These are phyloP conservation scores for Falco columbarius DNA, from an alignment of 2,797 vertebrate genomes.

Conservation along the genomic window DNA sequence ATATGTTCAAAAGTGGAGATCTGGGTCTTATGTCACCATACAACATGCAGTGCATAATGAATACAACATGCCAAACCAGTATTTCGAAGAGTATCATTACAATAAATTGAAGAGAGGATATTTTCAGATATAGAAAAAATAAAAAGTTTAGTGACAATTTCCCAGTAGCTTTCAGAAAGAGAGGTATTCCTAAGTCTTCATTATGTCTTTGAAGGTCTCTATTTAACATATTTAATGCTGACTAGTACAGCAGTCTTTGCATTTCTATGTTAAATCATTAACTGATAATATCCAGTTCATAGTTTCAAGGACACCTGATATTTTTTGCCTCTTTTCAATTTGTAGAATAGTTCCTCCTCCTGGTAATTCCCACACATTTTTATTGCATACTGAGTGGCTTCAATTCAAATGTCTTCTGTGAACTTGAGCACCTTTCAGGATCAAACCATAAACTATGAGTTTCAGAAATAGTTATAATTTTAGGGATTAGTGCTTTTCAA, in stretches of 20 bases:
- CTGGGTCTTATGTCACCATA: not conserved
- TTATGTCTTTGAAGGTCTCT: not conserved
- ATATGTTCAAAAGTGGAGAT: not conserved
- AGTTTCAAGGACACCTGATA: slow-evolving; percentile 23
- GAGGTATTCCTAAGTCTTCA: not conserved
- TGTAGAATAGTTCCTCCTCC: slow-evolving; percentile 16
- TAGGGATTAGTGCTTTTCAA: slow-evolving; percentile 44
- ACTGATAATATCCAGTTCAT: not conserved
- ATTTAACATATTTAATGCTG: not conserved
- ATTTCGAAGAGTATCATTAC: not conserved
- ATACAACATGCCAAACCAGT: not conserved
- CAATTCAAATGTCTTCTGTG: not conserved
- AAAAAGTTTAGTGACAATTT: not conserved
- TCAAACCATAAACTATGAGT: not conserved
- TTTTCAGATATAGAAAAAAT: not conserved
- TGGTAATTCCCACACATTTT: slow-evolving; percentile 33
- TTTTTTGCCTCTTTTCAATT: slow-evolving; percentile 37
- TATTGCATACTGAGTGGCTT: not conserved
- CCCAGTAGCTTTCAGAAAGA: not conserved
- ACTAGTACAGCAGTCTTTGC: not conserved
- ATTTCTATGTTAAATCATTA: not conserved
- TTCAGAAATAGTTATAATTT: slow-evolving; percentile 60
- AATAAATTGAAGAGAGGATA: not conserved
- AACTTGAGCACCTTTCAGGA: slow-evolving; percentile 14
- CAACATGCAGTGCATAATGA: not conserved